A percentile compares a stretch with the other conserved stretches of the same genome.
phyloP scores from a whole-genome alignment of 2,113 vertebrate species.

The Tricholaema leucomelas region DNA sequence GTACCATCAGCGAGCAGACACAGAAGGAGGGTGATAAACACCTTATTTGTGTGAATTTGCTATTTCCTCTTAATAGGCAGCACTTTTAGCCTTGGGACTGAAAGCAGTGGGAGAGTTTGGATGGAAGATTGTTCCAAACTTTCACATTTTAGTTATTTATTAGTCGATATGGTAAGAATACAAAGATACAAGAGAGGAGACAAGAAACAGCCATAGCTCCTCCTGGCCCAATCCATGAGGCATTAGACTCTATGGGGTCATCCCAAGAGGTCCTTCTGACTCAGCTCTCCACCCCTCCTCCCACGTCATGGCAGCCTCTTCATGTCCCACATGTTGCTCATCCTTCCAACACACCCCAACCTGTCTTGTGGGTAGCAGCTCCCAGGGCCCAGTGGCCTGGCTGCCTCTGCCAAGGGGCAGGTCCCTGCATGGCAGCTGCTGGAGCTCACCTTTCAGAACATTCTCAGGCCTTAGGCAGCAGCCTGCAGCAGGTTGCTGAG shows the following conservation, averaged over 20 bases:
- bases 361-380: neutral
- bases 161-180: fast-evolving
- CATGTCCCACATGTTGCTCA: fast-evolving
- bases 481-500: fast-evolving
- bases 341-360: fast-evolving
- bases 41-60: neutral
- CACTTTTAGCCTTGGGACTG: neutral
- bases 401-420: neutral
- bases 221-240: fast-evolving
- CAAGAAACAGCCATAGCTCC: neutral
- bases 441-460: fast-evolving
- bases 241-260: neutral
- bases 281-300: neutral
- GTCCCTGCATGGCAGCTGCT: neutral
- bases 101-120: neutral
- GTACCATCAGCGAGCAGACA: neutral
- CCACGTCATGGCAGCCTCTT: fast-evolving
- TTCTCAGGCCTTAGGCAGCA: fast-evolving
- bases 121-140: neutral
- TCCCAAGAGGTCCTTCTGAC: neutral
- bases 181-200: neutral
- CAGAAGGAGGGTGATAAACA: fast-evolving
- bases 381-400: no score
- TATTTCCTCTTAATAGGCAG: neutral
- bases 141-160: neutral